Conservation (phyloP, 2,888 invertebrate species). For the Flexamia atlantica region DNA sequence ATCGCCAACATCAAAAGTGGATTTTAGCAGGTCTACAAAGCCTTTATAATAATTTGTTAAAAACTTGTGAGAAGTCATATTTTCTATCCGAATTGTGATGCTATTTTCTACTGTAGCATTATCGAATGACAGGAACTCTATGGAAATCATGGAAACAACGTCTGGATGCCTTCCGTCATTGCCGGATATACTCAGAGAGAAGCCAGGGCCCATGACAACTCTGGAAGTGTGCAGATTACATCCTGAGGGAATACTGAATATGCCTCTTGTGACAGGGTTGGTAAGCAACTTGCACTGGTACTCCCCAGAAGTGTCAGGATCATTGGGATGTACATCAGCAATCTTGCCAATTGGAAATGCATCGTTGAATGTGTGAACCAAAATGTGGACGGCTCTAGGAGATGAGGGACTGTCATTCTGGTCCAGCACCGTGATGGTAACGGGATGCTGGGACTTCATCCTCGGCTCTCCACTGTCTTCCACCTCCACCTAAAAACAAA, state of each 20-base stretch:
- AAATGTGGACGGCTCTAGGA: constrained; percentile 88
- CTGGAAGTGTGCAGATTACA: constrained; percentile 89
- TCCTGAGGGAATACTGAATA: constrained; percentile 84
- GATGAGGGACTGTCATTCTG: constrained; percentile 95
- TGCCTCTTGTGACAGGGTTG: constrained; percentile 79
- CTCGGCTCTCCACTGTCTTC: constrained; percentile 92
- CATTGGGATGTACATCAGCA: constrained; percentile 94
- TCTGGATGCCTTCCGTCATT: constrained; percentile 94
- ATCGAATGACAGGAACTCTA: constrained; percentile 89
- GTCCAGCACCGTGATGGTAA: constrained; percentile 88
- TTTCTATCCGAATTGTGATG: constrained; percentile 85
- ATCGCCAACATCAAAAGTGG: constrained; percentile 81
- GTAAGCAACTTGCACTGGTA: constrained; percentile 90
- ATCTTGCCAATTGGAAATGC: constrained; percentile 89
- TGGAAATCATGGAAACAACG: constrained; percentile 91
- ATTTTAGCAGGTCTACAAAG: constrained; percentile 84
- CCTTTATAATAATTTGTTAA: constrained; percentile 87
- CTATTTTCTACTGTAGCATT: constrained; percentile 91
- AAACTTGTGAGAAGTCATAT: constrained; percentile 86
- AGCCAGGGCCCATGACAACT: constrained; percentile 83
- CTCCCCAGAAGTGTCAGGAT: constrained; percentile 93
- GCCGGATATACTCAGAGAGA: constrained; percentile 89
- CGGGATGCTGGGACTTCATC: constrained; percentile 88
- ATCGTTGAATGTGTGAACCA: constrained; percentile 88
- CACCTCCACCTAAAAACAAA: constrained; percentile 83